A percentile compares a stretch with the other conserved stretches of the same genome.
These are phyloP conservation scores for Ichneumoninae sp. DNA, from an alignment of 2,888 invertebrate species.

Conservation along the genomic window DNA sequence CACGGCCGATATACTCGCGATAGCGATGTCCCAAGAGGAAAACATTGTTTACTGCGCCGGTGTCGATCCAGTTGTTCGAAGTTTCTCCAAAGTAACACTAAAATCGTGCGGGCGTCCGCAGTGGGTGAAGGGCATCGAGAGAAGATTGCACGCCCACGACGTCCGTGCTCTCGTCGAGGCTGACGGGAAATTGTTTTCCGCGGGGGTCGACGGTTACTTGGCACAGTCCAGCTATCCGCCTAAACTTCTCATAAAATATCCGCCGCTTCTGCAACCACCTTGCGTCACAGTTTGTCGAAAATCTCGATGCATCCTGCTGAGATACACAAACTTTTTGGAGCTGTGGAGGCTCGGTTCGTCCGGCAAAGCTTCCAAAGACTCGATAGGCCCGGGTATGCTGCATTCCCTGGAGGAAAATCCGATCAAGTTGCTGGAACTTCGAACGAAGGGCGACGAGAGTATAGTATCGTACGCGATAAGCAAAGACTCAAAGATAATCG, in stretches of 20 bases:
- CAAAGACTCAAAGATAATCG: constrained; percentile 89
- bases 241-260: constrained; percentile 89
- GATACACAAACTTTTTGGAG: constrained; percentile 88
- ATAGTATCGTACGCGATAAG: constrained; percentile 90
- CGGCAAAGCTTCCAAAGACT: constrained; percentile 75
- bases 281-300: constrained; percentile 86
- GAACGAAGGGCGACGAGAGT: constrained; percentile 88
- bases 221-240: constrained; percentile 90
- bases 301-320: constrained; percentile 86
- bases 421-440: constrained; percentile 89
- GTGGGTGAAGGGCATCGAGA: constrained; percentile 93
- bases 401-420: constrained; percentile 85
- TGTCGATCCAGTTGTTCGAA: constrained; percentile 92
- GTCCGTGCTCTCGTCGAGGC: constrained; percentile 90
- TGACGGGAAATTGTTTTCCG: constrained; percentile 90
- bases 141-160: constrained; percentile 94
- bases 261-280: constrained; percentile 89
- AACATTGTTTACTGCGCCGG: constrained; percentile 91
- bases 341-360: constrained; percentile 87
- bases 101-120: constrained; percentile 86
- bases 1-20: constrained; percentile 91
- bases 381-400: constrained; percentile 68
- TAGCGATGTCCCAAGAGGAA: constrained; percentile 90
- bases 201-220: constrained; percentile 92
- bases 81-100: constrained; percentile 89